Percentiles rank a stretch among this genome's conserved stretches.
phyloP scores from a whole-genome alignment of 2,797 vertebrate species.

The Dendrocincla fuliginosa region DNA sequence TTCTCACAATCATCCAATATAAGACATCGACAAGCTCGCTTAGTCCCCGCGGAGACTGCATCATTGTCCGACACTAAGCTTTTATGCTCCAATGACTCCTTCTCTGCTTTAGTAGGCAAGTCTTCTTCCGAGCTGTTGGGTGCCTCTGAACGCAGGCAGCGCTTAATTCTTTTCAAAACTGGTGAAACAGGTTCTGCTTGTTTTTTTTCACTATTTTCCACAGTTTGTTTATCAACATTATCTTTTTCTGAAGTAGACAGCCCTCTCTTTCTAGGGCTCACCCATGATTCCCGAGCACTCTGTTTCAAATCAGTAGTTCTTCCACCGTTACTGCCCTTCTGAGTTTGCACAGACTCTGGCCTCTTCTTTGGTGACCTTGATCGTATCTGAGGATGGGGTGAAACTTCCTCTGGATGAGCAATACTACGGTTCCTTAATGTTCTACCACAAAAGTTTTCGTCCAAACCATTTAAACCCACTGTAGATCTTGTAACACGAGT shows the following conservation, averaged over 20 bases:
- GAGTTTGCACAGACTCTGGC: slow-evolving; percentile 82
- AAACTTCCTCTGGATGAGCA: slow-evolving; percentile 92
- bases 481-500: slow-evolving; percentile 99
- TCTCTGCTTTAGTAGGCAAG: slow-evolving; percentile 78
- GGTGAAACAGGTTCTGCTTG: slow-evolving; percentile 80
- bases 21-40: slow-evolving; percentile 82
- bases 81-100: slow-evolving; percentile 78
- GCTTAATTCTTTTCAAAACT: slow-evolving; percentile 90
- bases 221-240: slow-evolving; percentile 81
- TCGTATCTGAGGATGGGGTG: slow-evolving; percentile 85
- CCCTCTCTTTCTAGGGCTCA: slow-evolving; percentile 88
- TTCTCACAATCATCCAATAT: slow-evolving; percentile 85
- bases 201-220: slow-evolving; percentile 86
- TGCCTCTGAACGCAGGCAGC: slow-evolving; percentile 88
- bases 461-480: slow-evolving; percentile 99
- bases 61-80: slow-evolving; percentile 81
- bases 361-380: slow-evolving; percentile 98
- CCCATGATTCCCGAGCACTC: slow-evolving; percentile 83
- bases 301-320: slow-evolving; percentile 84
- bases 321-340: slow-evolving; percentile 78
- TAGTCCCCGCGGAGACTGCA: slow-evolving; percentile 76
- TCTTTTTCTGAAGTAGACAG: slow-evolving; percentile 90
- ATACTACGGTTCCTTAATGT: slow-evolving; percentile 99
- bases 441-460: slow-evolving; percentile 99
- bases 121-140: slow-evolving; percentile 87